Evolutionary conservation across 2,888 invertebrate species (phyloP).

Genomic region (Aphodius sticticus): DNA sequence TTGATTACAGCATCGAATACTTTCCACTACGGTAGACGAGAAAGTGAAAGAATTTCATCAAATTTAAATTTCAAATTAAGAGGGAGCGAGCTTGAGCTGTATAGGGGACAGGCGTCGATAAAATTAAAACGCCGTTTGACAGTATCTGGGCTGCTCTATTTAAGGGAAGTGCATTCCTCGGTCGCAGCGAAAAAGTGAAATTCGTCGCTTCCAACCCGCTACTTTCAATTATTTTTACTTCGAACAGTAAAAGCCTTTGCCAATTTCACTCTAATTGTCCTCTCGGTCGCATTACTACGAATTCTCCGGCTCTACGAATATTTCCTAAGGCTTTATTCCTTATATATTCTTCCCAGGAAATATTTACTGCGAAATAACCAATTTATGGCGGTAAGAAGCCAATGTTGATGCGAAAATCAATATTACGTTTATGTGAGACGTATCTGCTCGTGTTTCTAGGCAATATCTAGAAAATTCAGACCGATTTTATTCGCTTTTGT

Average conservation of each 20-base stretch:
- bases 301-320: not conserved
- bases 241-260: not conserved
- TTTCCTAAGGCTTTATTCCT: not conserved
- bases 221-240: constrained; percentile 8
- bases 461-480: no score
- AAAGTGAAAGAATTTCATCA: constrained; percentile 19
- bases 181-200: not conserved
- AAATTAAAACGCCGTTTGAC: constrained; percentile 20
- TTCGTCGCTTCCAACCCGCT: not conserved
- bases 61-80: constrained; percentile 25
- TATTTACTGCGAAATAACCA: not conserved
- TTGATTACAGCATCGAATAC: not conserved
- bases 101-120: constrained; percentile 10
- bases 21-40: not conserved
- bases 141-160: not conserved
- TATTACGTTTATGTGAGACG: no score
- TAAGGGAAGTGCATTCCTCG: not conserved
- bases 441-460: no score
- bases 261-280: not conserved
- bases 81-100: not conserved
- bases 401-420: no score
- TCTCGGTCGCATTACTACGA: not conserved
- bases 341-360: no score
- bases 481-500: no score
- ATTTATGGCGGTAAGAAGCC: not conserved